Evolutionary conservation across 2,113 vertebrate genomes (phyloP).

Genomic region (Miniopterus natalensis): DNA sequence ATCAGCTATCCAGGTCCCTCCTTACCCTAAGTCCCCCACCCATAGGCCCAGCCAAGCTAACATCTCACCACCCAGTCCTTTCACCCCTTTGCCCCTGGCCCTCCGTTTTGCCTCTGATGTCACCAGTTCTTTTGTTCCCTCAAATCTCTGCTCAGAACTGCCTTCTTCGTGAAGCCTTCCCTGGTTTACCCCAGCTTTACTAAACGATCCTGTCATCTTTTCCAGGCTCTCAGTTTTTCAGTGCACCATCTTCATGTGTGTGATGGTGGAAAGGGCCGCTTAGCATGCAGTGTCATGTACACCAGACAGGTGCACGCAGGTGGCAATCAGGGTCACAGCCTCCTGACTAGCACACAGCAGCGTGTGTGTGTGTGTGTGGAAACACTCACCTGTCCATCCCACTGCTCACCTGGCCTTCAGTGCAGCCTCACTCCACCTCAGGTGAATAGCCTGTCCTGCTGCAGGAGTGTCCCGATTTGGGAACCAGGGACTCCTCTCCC

Average conservation of each 20-base stretch:
- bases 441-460: background rate
- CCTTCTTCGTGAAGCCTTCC: background rate
- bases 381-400: background rate
- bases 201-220: background rate
- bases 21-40: too few relatives aligned
- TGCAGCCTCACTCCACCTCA: background rate
- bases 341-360: background rate
- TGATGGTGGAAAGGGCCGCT: background rate
- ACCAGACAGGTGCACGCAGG: background rate
- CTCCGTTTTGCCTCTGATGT: background rate
- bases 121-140: background rate
- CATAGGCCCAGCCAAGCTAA: background rate
- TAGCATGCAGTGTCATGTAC: background rate
- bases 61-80: background rate
- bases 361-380: background rate
- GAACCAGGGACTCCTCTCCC: too few relatives aligned
- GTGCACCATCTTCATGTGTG: background rate
- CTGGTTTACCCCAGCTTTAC: background rate
- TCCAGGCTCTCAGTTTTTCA: background rate
- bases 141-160: background rate
- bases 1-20: background rate
- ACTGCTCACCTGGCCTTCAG: background rate
- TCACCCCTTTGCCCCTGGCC: background rate
- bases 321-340: background rate
- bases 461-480: rapidly evolving